Conservation (phyloP, 1,140 invertebrate species). For the Drosophila gunungcola region DNA sequence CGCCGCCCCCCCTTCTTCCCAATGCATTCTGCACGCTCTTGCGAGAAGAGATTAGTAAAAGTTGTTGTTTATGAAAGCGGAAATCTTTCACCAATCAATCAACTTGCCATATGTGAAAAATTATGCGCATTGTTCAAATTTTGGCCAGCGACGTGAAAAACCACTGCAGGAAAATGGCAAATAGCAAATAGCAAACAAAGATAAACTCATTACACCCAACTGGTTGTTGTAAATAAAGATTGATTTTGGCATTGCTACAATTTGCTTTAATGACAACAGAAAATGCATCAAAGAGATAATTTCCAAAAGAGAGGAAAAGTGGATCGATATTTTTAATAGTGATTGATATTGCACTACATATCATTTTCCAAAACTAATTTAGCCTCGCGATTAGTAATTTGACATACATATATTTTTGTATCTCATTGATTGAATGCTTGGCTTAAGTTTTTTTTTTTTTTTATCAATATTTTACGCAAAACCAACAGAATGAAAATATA, state of each 20-base stretch:
- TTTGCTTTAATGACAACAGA: background rate
- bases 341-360: background rate
- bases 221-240: slow-evolving; percentile 13
- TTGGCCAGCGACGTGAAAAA: slow-evolving; percentile 2
- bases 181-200: background rate
- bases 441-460: background rate
- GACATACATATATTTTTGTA: background rate
- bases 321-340: background rate
- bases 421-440: background rate
- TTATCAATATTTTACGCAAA: background rate
- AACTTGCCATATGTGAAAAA: slow-evolving; percentile 52
- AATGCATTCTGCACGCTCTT: slow-evolving; percentile 45
- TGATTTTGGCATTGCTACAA: slow-evolving; percentile 2
- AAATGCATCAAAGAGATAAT: background rate
- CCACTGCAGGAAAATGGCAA: slow-evolving; percentile 20
- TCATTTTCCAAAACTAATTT: background rate
- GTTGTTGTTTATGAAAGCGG: slow-evolving; percentile 77
- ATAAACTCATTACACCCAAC: slow-evolving; percentile 1
- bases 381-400: background rate
- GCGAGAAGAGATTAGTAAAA: slow-evolving; percentile 64
- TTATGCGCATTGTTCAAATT: slow-evolving; percentile 52
- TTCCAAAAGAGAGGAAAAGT: slow-evolving; percentile 4
- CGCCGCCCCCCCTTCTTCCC: background rate
- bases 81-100: slow-evolving; percentile 79
- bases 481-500: slow-evolving; percentile 3